phyloP scores from a whole-genome alignment of 1,140 invertebrate genomes.

The Platorchestia sp. region DNA sequence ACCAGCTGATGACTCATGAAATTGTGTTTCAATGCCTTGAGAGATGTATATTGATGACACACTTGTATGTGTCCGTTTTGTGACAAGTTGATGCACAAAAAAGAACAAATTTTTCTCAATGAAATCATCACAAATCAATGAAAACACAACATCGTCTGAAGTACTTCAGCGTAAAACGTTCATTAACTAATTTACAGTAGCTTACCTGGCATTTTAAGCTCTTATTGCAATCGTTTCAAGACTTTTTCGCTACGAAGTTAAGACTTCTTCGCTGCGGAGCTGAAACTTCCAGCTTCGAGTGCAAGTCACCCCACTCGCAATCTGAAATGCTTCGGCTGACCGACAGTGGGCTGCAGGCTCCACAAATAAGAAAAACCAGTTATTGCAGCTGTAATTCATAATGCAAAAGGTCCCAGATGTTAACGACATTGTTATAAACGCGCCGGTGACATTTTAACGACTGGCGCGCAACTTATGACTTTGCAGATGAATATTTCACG shows the following conservation, averaged over 20 bases:
- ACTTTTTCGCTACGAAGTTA: background rate
- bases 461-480: background rate
- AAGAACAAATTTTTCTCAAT: too few species aligned
- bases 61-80: too few species aligned
- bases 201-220: background rate
- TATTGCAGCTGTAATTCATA: background rate
- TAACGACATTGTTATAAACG: conserved; percentile 23
- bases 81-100: too few species aligned
- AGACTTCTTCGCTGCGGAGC: background rate
- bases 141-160: too few species aligned
- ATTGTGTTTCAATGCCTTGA: too few species aligned
- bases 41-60: too few species aligned
- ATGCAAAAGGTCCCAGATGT: conserved; percentile 11
- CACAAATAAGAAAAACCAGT: background rate
- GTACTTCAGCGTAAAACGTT: background rate
- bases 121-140: too few species aligned
- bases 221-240: too few species aligned
- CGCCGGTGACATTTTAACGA: conserved; percentile 33
- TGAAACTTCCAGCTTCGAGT: background rate
- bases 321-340: background rate
- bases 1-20: too few species aligned
- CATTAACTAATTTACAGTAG: background rate
- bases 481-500: conserved; percentile 41
- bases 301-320: background rate
- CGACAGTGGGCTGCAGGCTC: background rate